Evolutionary conservation across 2,113 vertebrate genomes (phyloP), one percentile per base, ranked within the genome.

Genomic region (Nothocercus julius): DNA sequence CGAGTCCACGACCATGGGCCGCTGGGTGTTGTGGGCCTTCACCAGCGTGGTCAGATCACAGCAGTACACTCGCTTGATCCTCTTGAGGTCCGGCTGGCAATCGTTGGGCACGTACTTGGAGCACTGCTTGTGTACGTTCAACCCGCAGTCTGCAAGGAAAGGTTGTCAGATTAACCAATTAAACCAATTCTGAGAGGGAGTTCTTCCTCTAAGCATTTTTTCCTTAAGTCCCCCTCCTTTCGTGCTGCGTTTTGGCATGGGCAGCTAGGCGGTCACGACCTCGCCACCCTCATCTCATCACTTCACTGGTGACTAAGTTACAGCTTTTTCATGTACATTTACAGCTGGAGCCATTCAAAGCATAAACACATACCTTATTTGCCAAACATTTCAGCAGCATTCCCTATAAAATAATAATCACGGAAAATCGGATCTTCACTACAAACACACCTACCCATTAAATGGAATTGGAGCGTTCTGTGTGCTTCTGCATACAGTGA

Each of bases 91-190:
- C 4, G 99, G 99, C 87, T 99, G 99, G 96, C 99, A 99, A 98
- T 99, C 99, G 0, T 99, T 99, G 93, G 99, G 99, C 78, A 99
- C 99, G 8, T 99, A 98, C 93, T 99, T 99, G 95, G 99, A 99
- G 95, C 99, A 99, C 97, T 99, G 99, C 95, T 99, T 99, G 97
- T 99, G 99, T 34, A 99, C 99, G 19, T 99, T 99, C 96, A 99
- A 90, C 18, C 99, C 99, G 9, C 99, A 99, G 92, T 99, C 99
- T 99, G 96, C 30, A 96, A 97, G 89, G 32, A 96, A 81, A 97
- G 68, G 66, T 16, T 73, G 40, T 30, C 74, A 69, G 24, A 18
- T 90, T 85, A 89, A 44, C 77, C 49, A 38, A n/a, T 81, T 56
- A 36, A 63, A 12, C 5, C n/a, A 42, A 38, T 1, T 13, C 69